These are phyloP conservation scores for Bellardia pandia DNA, from an alignment of 2,888 invertebrate species.

Conservation along the genomic window DNA sequence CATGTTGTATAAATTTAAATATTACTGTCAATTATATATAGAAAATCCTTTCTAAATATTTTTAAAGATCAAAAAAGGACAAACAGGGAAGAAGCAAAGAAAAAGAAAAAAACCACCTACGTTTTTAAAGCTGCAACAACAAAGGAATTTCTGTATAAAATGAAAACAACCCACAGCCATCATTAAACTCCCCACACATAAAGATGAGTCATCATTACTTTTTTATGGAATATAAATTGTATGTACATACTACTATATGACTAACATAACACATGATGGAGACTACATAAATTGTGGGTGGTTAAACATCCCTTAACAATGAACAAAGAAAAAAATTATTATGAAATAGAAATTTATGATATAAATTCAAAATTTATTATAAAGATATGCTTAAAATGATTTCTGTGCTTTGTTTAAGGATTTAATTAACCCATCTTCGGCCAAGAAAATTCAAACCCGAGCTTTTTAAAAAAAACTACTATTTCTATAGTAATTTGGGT, in stretches of 20 bases:
- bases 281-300: conserved; percentile 33
- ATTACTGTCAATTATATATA: background rate
- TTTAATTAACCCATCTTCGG: too few species aligned
- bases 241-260: conserved; percentile 28
- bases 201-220: conserved; percentile 40
- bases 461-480: too few species aligned
- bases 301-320: conserved; percentile 50
- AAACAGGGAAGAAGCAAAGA: background rate
- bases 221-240: background rate
- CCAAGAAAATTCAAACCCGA: too few species aligned
- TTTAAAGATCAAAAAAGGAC: conserved; percentile 29
- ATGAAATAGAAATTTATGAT: too few species aligned
- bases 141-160: conserved; percentile 42
- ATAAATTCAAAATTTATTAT: too few species aligned
- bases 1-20: conserved; percentile 29
- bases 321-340: background rate
- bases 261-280: conserved; percentile 39
- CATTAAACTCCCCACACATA: background rate
- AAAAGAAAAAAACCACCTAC: conserved; percentile 37
- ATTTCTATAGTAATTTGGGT: too few species aligned
- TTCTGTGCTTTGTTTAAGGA: background rate
- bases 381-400: too few species aligned
- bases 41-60: conserved; percentile 7
- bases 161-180: conserved; percentile 35
- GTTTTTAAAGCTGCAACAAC: conserved; percentile 15